Percentiles rank a stretch among this genome's conserved stretches.
These are phyloP conservation scores for Callorhinus ursinus DNA, from an alignment of 2,113 vertebrate species.

Conservation along the genomic window DNA sequence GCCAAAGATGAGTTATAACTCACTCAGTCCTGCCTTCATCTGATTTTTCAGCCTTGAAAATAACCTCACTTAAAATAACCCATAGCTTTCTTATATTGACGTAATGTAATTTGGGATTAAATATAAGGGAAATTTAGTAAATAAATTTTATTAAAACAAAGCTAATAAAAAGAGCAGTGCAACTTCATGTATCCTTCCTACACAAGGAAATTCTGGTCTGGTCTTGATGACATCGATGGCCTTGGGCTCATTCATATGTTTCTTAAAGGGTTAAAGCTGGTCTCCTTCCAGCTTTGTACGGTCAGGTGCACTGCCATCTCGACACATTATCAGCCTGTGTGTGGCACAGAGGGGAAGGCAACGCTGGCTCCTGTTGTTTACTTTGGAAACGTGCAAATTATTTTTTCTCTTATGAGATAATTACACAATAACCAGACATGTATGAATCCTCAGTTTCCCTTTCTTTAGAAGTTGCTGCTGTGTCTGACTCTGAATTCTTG, in stretches of 20 bases:
- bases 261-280: background rate
- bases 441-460: conserved; percentile 58
- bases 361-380: background rate
- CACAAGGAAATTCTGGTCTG: background rate
- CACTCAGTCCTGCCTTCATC: background rate
- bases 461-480: conserved; percentile 63
- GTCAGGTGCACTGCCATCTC: background rate
- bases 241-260: background rate
- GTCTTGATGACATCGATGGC: background rate
- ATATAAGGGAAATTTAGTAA: background rate
- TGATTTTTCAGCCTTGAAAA: background rate
- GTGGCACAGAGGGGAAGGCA: background rate
- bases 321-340: background rate
- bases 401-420: conserved; percentile 44
- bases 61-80: background rate
- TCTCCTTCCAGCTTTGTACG: background rate
- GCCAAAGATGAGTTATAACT: background rate
- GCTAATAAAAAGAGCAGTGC: background rate
- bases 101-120: background rate
- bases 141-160: background rate
- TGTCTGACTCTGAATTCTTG: background rate
- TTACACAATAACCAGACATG: conserved; percentile 51
- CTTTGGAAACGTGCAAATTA: conserved; percentile 68
- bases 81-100: conserved; percentile 6
- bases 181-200: background rate